Base-by-base conservation (phyloP, 1,140 invertebrate species). In the Teleogryllus occipitalis region DNA sequence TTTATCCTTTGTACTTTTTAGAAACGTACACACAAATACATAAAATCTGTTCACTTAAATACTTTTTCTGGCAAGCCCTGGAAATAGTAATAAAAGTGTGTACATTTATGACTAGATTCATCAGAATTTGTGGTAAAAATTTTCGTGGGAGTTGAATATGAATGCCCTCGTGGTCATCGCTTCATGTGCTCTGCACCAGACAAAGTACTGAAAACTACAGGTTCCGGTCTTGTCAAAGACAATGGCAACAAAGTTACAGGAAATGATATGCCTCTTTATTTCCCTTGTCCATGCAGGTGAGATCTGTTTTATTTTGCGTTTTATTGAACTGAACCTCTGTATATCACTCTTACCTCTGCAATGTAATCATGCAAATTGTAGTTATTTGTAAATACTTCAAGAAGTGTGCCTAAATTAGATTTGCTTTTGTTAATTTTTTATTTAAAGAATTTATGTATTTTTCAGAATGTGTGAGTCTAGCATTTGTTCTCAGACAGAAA, bases 81-180 rank as follows among this genome's bases (percentile, higher is more conserved):
- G 27, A 39, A 39, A 39, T 39, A 39, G 27, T 39, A 39, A 39
- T 39, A 39, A 39, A 39, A 39, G 27, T 39, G 27, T 39, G 27
- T 39, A 39, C 27, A 39, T 39, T 39, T 39, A 39, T 39, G 27
- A 39, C 27, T 65, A 79, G 78, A 79, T 47, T 21, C 73, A 12
- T 77, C 85, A 48, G 90, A 91, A 82, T 92, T 97, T 83, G 93
- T 93, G 12, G 94, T 98, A 3, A 97, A 98, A 86, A 94, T 98
- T 81, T 99, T 98, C 85, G 91, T 99, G 81, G 98, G 98, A 3
- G 92, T 97, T 82, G 98, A 99, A 84, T 99, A 99, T 85, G 98
- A 99, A 87, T 99, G 98, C 88, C 93, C 95, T 0, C 85, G 95
- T 74, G 98, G 98, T 4, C 97, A 99, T 86, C 90, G 96, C 80